Evolutionary conservation across 2,113 vertebrate genomes (phyloP).

Genomic region (Ophthalmolycus amberensis): DNA sequence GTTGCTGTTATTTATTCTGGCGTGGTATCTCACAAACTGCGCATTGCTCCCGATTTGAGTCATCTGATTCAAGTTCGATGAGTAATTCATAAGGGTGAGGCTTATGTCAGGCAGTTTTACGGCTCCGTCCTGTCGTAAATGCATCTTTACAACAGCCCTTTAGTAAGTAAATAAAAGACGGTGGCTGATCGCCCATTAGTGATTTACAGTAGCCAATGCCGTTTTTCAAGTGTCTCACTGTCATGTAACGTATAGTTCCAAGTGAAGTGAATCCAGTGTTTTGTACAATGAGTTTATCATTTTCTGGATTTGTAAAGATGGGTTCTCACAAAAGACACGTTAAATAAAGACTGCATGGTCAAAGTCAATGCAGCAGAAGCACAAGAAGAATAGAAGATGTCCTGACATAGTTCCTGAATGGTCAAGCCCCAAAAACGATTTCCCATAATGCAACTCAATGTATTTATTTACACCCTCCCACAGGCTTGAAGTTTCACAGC

Average conservation of each 20-base stretch:
- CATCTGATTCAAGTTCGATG: conserved; percentile 44
- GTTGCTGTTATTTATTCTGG: neutral
- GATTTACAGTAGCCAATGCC: neutral
- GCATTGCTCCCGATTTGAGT: conserved; percentile 51
- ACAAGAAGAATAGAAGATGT: neutral
- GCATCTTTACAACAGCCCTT: neutral
- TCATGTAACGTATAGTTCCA: neutral
- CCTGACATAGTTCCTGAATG: neutral
- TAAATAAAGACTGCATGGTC: neutral
- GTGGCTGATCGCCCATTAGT: neutral
- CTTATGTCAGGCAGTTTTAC: neutral
- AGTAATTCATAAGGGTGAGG: conserved; percentile 46
- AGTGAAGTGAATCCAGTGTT: neutral
- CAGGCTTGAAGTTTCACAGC: neutral
- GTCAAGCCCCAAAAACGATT: neutral
- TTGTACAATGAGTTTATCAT: neutral
- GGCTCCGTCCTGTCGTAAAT: conserved; percentile 29
- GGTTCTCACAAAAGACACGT: neutral
- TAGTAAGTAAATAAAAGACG: neutral
- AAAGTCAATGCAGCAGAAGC: neutral
- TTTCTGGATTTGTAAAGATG: neutral
- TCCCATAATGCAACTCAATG: neutral
- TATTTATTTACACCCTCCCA: neutral
- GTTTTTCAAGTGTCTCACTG: neutral
- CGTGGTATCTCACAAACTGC: conserved; percentile 18